Conservation (phyloP, 2,888 invertebrate species). For the Glomeris marginata region DNA sequence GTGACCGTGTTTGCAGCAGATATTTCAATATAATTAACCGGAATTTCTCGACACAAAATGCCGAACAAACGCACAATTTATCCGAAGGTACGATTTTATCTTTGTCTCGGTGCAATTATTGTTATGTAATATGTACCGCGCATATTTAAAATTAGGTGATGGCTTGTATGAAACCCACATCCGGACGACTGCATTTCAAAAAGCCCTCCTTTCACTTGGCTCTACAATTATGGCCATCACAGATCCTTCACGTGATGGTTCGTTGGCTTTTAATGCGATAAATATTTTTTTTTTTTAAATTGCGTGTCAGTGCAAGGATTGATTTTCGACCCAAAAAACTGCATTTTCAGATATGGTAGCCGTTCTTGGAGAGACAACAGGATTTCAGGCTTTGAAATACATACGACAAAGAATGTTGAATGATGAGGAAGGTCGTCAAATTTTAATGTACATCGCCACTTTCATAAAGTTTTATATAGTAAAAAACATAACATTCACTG, state of each 20-base stretch:
- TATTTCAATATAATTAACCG: too few species aligned
- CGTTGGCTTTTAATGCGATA: constrained; percentile 9
- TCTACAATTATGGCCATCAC: constrained; percentile 68
- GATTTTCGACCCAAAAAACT: neutral
- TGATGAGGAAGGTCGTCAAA: constrained; percentile 58
- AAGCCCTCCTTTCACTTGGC: constrained; percentile 58
- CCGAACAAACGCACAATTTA: too few species aligned
- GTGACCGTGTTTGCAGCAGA: too few species aligned
- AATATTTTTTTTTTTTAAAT: too few species aligned
- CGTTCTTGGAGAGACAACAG: constrained; percentile 84
- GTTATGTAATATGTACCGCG: too few species aligned
- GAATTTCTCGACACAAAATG: too few species aligned
- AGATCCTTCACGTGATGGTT: constrained; percentile 55
- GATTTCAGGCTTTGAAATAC: constrained; percentile 46
- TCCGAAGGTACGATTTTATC: too few species aligned
- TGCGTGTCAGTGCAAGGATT: neutral
- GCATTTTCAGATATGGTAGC: constrained; percentile 72
- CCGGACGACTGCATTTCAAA: constrained; percentile 47
- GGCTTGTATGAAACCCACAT: constrained; percentile 28
- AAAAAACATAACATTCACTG: neutral
- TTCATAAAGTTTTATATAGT: constrained; percentile 3
- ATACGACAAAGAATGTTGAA: constrained; percentile 60
- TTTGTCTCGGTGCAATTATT: too few species aligned
- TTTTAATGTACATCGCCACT: constrained; percentile 35
- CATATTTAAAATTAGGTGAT: too few species aligned